A percentile compares a stretch with the other conserved stretches of the same genome.
Conservation (phyloP, 2,113 vertebrate genomes). For the Fregetta grallaria region DNA sequence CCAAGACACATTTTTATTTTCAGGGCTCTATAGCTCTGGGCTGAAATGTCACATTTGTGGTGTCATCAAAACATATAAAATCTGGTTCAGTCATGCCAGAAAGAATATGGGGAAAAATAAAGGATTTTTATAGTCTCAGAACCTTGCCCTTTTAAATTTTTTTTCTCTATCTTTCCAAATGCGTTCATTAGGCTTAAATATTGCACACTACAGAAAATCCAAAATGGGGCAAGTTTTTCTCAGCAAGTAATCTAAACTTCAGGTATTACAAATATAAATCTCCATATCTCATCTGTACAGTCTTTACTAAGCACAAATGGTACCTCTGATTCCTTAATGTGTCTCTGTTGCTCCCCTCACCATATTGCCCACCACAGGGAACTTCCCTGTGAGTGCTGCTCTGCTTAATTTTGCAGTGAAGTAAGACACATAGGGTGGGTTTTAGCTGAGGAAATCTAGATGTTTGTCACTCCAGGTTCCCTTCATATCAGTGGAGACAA, state of each 20-base stretch:
- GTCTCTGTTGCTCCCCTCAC: neutral
- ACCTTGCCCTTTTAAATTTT: neutral
- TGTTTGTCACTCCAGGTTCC: neutral
- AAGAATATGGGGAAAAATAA: neutral
- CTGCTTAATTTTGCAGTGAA: neutral
- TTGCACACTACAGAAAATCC: neutral
- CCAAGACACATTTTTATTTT: neutral
- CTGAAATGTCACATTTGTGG: constrained; percentile 22
- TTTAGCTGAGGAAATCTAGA: neutral
- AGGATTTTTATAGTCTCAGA: neutral
- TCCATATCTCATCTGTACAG: neutral
- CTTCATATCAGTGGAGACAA: neutral
- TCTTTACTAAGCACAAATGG: neutral
- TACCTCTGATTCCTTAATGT: neutral
- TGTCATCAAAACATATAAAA: neutral
- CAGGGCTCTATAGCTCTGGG: constrained; percentile 7
- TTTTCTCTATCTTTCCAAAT: neutral
- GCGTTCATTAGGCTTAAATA: neutral
- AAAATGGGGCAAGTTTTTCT: neutral
- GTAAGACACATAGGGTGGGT: accelerated
- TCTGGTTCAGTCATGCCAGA: neutral
- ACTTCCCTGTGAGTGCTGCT: neutral
- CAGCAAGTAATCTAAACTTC: neutral
- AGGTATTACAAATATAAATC: neutral
- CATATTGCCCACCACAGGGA: neutral